These are phyloP conservation scores for Tenthredo mesomela DNA, from an alignment of 2,888 invertebrate species.

Conservation along the genomic window DNA sequence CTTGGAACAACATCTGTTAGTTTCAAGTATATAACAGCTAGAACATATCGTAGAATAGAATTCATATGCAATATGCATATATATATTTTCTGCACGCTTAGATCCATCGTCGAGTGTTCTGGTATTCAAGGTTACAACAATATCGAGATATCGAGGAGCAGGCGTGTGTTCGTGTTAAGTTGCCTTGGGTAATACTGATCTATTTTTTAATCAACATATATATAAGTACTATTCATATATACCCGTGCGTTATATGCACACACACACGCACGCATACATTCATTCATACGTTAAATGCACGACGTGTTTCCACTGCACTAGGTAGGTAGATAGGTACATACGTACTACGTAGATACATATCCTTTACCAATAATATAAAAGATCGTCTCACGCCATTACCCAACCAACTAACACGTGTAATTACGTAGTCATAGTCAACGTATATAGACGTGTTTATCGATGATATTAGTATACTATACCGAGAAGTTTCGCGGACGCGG, in stretches of 20 bases:
- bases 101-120: slow-evolving; percentile 11
- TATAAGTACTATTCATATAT: background rate
- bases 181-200: slow-evolving; percentile 30
- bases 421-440: background rate
- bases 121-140: slow-evolving; percentile 23
- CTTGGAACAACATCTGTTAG: background rate
- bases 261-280: background rate
- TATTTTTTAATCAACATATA: slow-evolving; percentile 26
- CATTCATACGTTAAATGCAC: background rate
- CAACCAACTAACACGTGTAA: slow-evolving; percentile 14
- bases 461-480: too few relatives aligned
- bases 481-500: too few relatives aligned
- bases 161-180: slow-evolving; percentile 29
- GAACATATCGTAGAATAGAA: background rate
- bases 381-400: slow-evolving; percentile 10
- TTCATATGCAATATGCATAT: background rate
- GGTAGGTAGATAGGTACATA: too few relatives aligned
- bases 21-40: background rate
- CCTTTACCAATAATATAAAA: background rate
- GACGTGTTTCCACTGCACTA: background rate
- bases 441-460: background rate
- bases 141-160: background rate
- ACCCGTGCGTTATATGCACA: background rate
- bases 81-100: background rate
- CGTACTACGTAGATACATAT: background rate